phyloP scores from a whole-genome alignment of 2,113 vertebrate species.

The Clarias macrocephalus region DNA sequence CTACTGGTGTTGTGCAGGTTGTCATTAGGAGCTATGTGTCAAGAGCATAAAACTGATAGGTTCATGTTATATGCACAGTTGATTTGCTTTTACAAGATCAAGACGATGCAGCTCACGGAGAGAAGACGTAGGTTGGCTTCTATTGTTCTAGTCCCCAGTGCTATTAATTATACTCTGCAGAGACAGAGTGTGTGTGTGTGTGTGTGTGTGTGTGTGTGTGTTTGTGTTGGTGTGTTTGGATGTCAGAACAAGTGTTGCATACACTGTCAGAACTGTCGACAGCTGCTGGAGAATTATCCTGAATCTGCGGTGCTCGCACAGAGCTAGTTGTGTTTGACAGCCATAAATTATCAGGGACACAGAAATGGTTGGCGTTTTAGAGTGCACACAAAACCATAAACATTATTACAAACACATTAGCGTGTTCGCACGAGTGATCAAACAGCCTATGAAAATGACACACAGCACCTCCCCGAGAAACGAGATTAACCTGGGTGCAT shows the following conservation, averaged over 20 bases:
- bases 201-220: constrained; percentile 49
- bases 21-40: constrained; percentile 62
- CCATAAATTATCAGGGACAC: constrained; percentile 72
- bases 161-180: constrained; percentile 76
- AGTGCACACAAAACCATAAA: constrained; percentile 67
- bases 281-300: constrained; percentile 72
- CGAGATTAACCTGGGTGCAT: constrained; percentile 38
- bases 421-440: constrained; percentile 69
- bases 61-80: constrained; percentile 78
- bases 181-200: constrained; percentile 59
- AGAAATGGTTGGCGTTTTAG: constrained; percentile 66
- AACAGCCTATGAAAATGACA: constrained; percentile 50
- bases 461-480: constrained; percentile 37
- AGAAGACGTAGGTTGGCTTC: constrained; percentile 63
- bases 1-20: constrained; percentile 65
- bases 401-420: constrained; percentile 75
- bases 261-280: constrained; percentile 77
- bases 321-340: constrained; percentile 70
- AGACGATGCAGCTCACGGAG: constrained; percentile 64
- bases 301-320: constrained; percentile 73
- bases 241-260: constrained; percentile 74
- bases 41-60: constrained; percentile 64
- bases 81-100: constrained; percentile 75
- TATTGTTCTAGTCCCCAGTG: constrained; percentile 57
- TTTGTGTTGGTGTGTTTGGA: constrained; percentile 52